A percentile compares a stretch with the other conserved stretches of the same genome.
Conservation (phyloP, 2,797 vertebrate genomes). For the Peromyscus aztecus region DNA sequence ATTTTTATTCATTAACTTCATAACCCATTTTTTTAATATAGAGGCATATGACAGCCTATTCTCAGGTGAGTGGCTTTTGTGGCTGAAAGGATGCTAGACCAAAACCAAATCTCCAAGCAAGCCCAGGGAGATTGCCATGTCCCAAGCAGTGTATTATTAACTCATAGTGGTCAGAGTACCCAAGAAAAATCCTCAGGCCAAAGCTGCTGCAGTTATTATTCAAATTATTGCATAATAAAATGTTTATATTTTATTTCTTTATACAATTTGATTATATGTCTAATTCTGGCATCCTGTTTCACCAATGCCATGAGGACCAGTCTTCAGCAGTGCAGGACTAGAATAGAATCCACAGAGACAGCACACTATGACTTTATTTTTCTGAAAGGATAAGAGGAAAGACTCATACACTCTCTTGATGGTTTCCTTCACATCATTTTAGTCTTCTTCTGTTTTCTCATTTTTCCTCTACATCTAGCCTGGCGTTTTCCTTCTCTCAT, state of each 20-base stretch:
- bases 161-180: not conserved
- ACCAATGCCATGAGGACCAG: not conserved
- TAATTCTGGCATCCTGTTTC: not conserved
- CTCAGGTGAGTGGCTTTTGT: too few relatives aligned
- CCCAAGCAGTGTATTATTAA: not conserved
- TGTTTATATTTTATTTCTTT: not conserved
- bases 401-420: not conserved
- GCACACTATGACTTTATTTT: too few relatives aligned
- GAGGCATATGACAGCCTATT: not conserved
- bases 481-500: not conserved
- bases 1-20: not conserved
- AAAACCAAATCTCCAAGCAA: too few relatives aligned
- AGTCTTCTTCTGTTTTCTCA: not conserved
- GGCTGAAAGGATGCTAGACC: too few relatives aligned
- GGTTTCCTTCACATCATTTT: not conserved
- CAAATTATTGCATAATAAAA: not conserved
- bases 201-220: not conserved
- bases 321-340: not conserved
- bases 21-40: not conserved
- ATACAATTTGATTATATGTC: not conserved
- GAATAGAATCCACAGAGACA: not conserved
- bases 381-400: not conserved
- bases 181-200: not conserved
- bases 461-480: not conserved
- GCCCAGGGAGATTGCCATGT: not conserved